Conservation (phyloP, 2,888 invertebrate genomes). For the Graphium colonna region DNA sequence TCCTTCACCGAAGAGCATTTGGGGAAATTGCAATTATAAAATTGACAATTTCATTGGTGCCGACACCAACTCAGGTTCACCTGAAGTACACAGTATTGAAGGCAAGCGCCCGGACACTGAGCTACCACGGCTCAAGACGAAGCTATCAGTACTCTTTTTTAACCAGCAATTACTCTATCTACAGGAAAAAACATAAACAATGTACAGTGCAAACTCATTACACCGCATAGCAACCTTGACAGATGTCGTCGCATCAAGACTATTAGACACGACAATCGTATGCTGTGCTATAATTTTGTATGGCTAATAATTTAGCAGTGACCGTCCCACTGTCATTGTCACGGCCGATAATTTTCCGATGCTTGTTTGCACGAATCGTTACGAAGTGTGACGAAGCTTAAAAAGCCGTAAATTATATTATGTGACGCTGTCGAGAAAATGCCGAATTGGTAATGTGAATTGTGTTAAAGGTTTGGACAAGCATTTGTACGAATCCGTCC, state of each 20-base stretch:
- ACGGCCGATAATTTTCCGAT: conserved; percentile 40
- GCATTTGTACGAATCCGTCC: not conserved
- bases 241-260: conserved; percentile 10
- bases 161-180: no score
- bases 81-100: no score
- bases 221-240: not conserved
- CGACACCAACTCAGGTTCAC: no score
- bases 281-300: conserved; percentile 7
- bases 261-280: conserved; percentile 13
- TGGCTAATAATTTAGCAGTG: conserved; percentile 27
- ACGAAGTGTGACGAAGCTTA: conserved; percentile 9
- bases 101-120: no score
- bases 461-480: not conserved
- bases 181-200: conserved; percentile 23
- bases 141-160: no score
- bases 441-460: conserved; percentile 4
- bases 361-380: conserved; percentile 26
- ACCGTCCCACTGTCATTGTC: conserved; percentile 47
- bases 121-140: no score
- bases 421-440: no score
- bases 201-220: not conserved
- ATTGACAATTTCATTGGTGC: no score
- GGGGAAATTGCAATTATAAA: no score
- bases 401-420: no score
- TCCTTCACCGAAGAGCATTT: no score